Conservation (phyloP, 35 echinoderm and acorn worm genomes). For the Apostichopus californicus region DNA sequence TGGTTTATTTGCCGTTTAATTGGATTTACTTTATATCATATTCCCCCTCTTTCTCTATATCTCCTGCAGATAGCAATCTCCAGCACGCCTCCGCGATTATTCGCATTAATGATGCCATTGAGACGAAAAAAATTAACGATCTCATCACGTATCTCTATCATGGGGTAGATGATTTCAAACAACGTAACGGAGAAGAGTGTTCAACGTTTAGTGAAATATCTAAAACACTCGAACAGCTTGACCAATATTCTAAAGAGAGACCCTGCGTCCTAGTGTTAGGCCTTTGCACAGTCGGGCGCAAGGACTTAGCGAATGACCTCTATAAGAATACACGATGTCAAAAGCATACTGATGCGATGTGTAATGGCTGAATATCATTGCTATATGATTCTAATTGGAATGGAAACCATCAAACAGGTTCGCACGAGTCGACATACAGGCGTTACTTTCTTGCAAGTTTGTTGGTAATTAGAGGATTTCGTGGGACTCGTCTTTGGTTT, state of each 20-base stretch:
- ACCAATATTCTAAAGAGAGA: neutral
- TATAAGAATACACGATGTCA: neutral
- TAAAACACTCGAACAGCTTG: neutral
- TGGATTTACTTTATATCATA: no score
- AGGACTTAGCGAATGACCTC: neutral
- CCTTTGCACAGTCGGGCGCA: neutral
- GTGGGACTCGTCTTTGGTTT: no score
- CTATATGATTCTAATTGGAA: no score
- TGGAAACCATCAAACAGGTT: no score
- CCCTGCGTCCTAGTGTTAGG: neutral
- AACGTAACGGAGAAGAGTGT: neutral
- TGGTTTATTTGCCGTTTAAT: no score
- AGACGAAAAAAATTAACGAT: neutral
- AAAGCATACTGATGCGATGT: no score
- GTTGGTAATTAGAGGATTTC: no score
- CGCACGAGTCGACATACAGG: no score
- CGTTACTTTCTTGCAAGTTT: no score
- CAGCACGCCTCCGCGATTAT: neutral
- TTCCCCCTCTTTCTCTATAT: neutral
- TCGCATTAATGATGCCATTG: neutral
- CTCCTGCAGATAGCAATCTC: neutral
- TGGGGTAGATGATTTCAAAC: neutral
- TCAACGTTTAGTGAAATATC: neutral
- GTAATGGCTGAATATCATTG: no score
- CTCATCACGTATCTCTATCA: neutral